Evolutionary conservation across 2,113 vertebrate genomes (phyloP).

Genomic region (Aptenodytes patagonicus): DNA sequence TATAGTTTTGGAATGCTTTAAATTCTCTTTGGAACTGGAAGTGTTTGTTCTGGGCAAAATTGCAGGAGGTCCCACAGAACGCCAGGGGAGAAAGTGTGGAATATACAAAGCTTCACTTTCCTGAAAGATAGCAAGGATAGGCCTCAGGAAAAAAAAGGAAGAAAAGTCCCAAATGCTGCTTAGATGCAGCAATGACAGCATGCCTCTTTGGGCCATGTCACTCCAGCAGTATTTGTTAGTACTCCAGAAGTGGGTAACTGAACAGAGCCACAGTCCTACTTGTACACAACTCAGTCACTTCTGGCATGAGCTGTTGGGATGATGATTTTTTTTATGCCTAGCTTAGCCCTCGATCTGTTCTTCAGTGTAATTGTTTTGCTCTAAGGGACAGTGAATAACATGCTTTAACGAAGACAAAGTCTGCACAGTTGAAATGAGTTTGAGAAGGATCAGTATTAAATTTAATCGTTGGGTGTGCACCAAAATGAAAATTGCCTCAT

Average conservation of each 20-base stretch:
- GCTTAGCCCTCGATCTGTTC: neutral
- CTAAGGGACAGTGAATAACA: neutral
- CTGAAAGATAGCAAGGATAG: neutral
- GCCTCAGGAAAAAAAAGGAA: neutral
- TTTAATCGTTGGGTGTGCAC: neutral
- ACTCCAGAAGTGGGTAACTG: neutral
- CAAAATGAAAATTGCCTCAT: neutral
- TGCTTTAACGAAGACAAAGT: neutral
- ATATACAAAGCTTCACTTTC: neutral
- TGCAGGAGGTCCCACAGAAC: neutral
- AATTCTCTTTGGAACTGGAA: neutral
- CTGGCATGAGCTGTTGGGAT: neutral
- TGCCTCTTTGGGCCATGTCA: neutral
- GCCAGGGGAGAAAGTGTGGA: accelerated
- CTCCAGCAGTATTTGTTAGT: neutral
- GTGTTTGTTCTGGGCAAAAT: neutral
- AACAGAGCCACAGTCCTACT: neutral
- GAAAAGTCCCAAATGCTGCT: neutral
- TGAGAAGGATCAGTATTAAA: neutral
- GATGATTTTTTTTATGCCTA: neutral
- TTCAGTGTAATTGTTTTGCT: neutral
- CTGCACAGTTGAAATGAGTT: neutral
- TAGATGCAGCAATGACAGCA: neutral
- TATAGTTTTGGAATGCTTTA: neutral
- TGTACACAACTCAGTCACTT: neutral